Base-by-base conservation (phyloP, 2,888 invertebrate species). In the Rhimphoctona megacephalus region DNA sequence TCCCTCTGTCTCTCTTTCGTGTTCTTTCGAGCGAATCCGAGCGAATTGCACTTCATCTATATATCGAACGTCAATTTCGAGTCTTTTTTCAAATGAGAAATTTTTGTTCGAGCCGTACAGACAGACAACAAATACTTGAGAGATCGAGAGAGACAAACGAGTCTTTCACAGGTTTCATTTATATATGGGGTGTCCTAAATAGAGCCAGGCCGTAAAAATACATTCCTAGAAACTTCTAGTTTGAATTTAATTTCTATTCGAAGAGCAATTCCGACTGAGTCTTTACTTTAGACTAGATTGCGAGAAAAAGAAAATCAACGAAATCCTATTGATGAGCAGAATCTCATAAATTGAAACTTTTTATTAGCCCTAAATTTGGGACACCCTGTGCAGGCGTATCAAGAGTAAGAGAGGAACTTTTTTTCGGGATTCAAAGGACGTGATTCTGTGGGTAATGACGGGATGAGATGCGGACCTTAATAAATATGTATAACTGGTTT, bases 401-500 rank as follows among this genome's bases (percentile, higher is more conserved):
- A 17, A 6, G 22, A 54, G 22, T 33, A 69, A 39, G 67, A 8
- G 66, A 66, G 17, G 14, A 39, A 57, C 33, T 57, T 74, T 73
- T 73, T 30, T 73, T 49, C 52, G 39, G 25, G 30, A 81, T 57
- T 74, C 67, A 81, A 54, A 79, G 69, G 46, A 57, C 52, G 72
- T 30, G 72, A 19, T 52, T 57, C 9, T 25, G 39, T 49, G 39
- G 49, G 11, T 36, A 43, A 43, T 39, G 66, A 57, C 54, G n/a
- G 49, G 33, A 66, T 54, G 69, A 72, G 67, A 57, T 49, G 39
- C 49, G 22, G 79, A 84, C 67, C 17, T 70, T 85, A 54, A 81
- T 81, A 76, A 85, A 81, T 85, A 85, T 85, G 46, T 81, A 85
- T 85, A 70, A 52, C 69, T 74, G 69, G 61, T 54, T 61, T 69